Evolutionary conservation across 2,888 invertebrate species (phyloP).

Genomic region (Orgyia antiqua): DNA sequence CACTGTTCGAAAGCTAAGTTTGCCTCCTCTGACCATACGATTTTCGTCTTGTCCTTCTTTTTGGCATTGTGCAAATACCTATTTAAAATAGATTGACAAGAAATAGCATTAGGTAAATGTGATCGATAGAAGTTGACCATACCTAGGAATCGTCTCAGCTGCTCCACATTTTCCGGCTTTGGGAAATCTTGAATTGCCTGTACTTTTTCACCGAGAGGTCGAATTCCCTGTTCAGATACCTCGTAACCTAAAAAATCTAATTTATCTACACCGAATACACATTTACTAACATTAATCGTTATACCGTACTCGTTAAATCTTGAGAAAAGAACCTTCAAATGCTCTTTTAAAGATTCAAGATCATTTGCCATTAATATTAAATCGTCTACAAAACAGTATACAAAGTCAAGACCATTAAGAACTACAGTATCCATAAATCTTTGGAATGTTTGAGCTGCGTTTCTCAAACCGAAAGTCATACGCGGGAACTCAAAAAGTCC

Average conservation of each 20-base stretch:
- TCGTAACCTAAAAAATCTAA: conserved; percentile 6
- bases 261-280: conserved; percentile 1
- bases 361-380: background rate
- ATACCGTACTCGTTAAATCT: conserved; percentile 1
- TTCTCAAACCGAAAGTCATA: conserved; percentile 4
- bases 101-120: too few relatives aligned
- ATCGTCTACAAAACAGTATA: conserved; percentile 3
- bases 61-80: conserved; percentile 3
- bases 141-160: too few relatives aligned
- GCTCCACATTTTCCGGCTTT: too few relatives aligned
- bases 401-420: conserved; percentile 1
- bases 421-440: conserved; percentile 4
- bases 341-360: background rate
- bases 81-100: too few relatives aligned
- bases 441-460: conserved; percentile 5
- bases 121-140: too few relatives aligned
- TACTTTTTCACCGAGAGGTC: conserved; percentile 4
- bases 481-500: conserved; percentile 4
- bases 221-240: conserved; percentile 2
- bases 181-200: conserved; percentile 1
- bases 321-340: conserved; percentile 3
- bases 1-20: conserved; percentile 5
- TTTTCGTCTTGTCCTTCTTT: conserved; percentile 4
- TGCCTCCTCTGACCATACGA: conserved; percentile 1
- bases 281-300: conserved; percentile 4